phyloP scores from a whole-genome alignment of 2,797 vertebrate genomes.

The Rhinoraja longicauda region DNA sequence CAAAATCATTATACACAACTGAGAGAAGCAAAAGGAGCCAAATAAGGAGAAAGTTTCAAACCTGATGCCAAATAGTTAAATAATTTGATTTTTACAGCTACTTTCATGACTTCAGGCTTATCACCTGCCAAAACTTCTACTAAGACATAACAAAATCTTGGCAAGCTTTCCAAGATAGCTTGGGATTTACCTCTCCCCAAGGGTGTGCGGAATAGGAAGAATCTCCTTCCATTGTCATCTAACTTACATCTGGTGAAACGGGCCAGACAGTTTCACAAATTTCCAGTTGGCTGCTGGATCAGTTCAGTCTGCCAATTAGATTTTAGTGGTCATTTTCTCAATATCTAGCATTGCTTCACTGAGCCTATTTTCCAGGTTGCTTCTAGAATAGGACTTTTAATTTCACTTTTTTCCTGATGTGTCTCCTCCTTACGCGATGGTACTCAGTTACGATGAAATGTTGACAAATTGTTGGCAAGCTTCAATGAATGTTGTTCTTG shows the following conservation, averaged over 20 bases:
- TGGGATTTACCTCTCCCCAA: neutral
- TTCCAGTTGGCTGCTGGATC: neutral
- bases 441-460: neutral
- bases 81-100: neutral
- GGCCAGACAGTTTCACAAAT: neutral
- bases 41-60: neutral
- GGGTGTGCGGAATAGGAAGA: neutral
- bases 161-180: neutral
- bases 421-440: neutral
- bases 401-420: neutral
- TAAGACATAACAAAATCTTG: neutral
- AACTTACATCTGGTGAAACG: neutral
- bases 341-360: neutral
- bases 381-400: neutral
- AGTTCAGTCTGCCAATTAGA: neutral
- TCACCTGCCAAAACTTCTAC: neutral
- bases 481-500: neutral
- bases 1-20: neutral
- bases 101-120: neutral
- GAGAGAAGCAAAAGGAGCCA: neutral
- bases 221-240: neutral
- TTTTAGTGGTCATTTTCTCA: neutral
- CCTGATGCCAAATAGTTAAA: neutral
- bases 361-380: neutral
- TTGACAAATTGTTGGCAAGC: neutral